Conservation (phyloP, 2,888 invertebrate genomes). For the Phortica magna region DNA sequence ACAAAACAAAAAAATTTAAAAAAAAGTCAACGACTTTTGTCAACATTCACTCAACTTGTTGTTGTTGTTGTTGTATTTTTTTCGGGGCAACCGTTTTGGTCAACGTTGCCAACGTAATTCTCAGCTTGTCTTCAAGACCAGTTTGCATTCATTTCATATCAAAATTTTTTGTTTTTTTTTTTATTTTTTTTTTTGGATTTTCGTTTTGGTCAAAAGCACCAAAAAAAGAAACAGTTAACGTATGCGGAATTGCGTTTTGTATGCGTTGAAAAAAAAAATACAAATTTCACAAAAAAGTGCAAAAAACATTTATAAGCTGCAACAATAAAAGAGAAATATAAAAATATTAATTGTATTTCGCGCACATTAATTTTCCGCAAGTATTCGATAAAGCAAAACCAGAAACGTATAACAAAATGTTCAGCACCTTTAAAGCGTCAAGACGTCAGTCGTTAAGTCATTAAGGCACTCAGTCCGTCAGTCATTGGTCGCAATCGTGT, state of each 20-base stretch:
- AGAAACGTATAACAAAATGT: background rate
- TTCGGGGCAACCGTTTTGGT: background rate
- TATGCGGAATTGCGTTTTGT: slow-evolving; percentile 17
- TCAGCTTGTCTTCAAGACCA: background rate
- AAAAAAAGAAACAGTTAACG: slow-evolving; percentile 6
- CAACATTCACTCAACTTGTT: slow-evolving; percentile 13
- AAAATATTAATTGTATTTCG: slow-evolving; percentile 15
- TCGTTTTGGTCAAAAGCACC: slow-evolving; percentile 5
- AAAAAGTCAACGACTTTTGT: slow-evolving; percentile 7
- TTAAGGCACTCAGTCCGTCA: background rate
- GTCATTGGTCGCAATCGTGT: background rate
- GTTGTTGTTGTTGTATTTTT: background rate
- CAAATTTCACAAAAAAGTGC: background rate
- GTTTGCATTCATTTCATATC: slow-evolving; percentile 2
- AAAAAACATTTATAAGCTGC: background rate
- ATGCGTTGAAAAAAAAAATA: background rate
- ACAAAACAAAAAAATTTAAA: background rate
- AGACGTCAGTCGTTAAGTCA: background rate
- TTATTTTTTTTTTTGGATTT: background rate
- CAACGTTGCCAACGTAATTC: no score
- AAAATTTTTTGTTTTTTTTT: no score
- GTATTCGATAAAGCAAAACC: background rate
- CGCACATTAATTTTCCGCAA: slow-evolving; percentile 8
- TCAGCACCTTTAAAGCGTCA: background rate
- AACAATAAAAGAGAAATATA: background rate